Evolutionary conservation across 2,113 vertebrate genomes (phyloP).

Genomic region (Marcusenius ussheri): DNA sequence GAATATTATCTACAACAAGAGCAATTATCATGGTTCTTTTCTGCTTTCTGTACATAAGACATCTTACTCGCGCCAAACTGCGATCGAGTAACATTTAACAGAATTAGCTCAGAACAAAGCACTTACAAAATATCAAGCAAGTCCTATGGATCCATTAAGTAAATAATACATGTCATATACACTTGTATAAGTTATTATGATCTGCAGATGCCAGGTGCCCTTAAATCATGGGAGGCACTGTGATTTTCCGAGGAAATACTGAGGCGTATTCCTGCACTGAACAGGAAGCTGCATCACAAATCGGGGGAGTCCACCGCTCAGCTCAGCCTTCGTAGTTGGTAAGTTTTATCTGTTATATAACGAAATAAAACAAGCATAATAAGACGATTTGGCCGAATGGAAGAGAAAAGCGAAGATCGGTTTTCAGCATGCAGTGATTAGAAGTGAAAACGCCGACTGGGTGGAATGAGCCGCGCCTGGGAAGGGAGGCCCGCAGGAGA

Average conservation of each 20-base stretch:
- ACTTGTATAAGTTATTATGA: neutral
- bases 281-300: neutral
- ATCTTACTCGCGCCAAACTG: neutral
- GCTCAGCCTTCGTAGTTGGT: neutral
- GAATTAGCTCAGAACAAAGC: neutral
- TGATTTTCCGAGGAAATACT: neutral
- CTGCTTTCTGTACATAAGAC: neutral
- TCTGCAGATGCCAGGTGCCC: neutral
- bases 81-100: neutral
- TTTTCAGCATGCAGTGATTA: neutral
- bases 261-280: neutral
- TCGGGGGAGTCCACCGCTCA: neutral
- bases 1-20: neutral
- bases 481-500: neutral
- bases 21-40: neutral
- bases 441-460: neutral
- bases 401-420: neutral
- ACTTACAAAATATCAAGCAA: neutral
- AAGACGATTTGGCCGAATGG: neutral
- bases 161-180: neutral
- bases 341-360: neutral
- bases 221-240: neutral
- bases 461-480: neutral
- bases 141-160: neutral
- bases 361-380: neutral